Evolutionary conservation across 2,113 vertebrate species (phyloP).

Genomic region (Rutilus rutilus): DNA sequence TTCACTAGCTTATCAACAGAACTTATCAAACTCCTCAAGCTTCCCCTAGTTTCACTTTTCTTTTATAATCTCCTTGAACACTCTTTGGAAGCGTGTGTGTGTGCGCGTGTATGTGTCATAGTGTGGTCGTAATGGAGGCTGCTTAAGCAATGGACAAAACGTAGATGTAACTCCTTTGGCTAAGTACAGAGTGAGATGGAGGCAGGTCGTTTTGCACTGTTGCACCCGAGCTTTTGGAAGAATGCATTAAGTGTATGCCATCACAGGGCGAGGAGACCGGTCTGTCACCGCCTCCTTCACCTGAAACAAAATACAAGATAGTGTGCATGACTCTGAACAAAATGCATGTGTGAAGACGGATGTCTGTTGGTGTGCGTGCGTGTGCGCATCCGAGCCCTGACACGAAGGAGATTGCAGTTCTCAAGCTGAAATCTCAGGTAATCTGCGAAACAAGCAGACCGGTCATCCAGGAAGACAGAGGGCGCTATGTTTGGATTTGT

Average conservation of each 20-base stretch:
- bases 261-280: conserved; percentile 2
- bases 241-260: conserved; percentile 20
- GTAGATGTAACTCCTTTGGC: conserved; percentile 17
- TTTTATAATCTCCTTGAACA: conserved; percentile 63
- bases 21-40: conserved; percentile 66
- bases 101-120: conserved; percentile 45
- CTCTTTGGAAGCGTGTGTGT: conserved; percentile 41
- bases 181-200: background rate
- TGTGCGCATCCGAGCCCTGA: conserved; percentile 77
- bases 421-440: conserved; percentile 95
- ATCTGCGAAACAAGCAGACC: conserved; percentile 85
- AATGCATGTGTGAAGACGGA: conserved; percentile 51
- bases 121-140: conserved; percentile 8
- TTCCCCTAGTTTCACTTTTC: conserved; percentile 62
- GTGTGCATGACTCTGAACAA: conserved; percentile 52
- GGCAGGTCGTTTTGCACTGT: background rate
- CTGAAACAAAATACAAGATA: conserved; percentile 19
- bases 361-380: conserved; percentile 26
- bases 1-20: conserved; percentile 72
- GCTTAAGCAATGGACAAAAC: conserved; percentile 22
- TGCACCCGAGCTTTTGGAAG: conserved; percentile 26
- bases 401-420: conserved; percentile 84
- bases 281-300: background rate
- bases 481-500: conserved; percentile 74
- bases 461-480: conserved; percentile 74